phyloP scores from a whole-genome alignment of 2,888 invertebrate species.

The Acanthosepion pharaonis region DNA sequence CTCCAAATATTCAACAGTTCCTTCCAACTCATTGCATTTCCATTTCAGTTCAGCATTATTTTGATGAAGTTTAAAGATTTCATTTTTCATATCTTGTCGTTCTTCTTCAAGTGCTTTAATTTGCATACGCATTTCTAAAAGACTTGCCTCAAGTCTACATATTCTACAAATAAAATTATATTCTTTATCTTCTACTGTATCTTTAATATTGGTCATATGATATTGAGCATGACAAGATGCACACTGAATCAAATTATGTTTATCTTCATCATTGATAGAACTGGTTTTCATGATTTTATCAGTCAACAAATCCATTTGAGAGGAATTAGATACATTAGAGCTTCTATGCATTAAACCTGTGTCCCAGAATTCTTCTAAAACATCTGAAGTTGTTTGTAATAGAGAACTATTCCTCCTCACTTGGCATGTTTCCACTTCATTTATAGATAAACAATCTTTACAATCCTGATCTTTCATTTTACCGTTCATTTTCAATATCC shows the following conservation, averaged over 20 bases:
- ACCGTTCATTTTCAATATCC: not conserved
- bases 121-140: conserved; percentile 25
- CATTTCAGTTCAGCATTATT: conserved; percentile 38
- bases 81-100: conserved; percentile 37
- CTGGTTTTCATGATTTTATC: not conserved
- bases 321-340: not conserved
- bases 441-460: not conserved
- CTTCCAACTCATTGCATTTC: conserved; percentile 43
- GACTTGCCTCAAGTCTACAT: conserved; percentile 37
- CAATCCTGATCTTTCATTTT: not conserved
- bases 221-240: conserved; percentile 33
- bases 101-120: not conserved
- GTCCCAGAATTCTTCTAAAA: conserved; percentile 23
- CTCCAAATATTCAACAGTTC: conserved; percentile 36
- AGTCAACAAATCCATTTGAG: not conserved
- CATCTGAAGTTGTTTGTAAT: not conserved
- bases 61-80: conserved; percentile 13
- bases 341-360: not conserved
- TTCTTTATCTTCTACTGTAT: not conserved
- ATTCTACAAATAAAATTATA: conserved; percentile 37
- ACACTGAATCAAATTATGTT: conserved; percentile 33
- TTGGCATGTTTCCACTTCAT: not conserved
- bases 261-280: not conserved
- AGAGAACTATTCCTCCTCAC: not conserved
- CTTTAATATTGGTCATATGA: not conserved